Evolutionary conservation across 1,140 invertebrate genomes (phyloP).

Genomic region (Diachasmimorpha longicaudata): DNA sequence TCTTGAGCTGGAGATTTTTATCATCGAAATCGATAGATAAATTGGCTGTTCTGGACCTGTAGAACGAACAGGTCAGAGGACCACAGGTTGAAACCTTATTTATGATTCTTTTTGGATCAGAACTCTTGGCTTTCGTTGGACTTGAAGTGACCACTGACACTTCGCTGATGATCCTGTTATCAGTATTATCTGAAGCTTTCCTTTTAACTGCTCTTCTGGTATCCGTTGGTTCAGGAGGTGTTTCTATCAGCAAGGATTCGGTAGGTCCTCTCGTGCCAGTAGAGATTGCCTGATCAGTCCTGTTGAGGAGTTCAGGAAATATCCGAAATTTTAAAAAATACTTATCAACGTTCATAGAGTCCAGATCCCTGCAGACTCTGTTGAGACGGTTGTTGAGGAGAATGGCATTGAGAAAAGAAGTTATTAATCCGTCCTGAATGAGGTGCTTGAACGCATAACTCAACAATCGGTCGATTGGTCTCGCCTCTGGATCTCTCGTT

Average conservation of each 20-base stretch:
- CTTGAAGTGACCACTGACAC: not conserved
- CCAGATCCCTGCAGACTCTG: constrained; percentile 37
- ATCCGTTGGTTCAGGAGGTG: not conserved
- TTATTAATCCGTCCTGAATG: constrained; percentile 37
- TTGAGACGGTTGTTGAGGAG: constrained; percentile 40
- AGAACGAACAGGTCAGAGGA: not conserved
- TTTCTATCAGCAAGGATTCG: not conserved
- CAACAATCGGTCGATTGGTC: constrained; percentile 25
- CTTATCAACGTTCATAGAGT: constrained; percentile 33
- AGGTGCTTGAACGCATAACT: constrained; percentile 34
- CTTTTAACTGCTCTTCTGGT: constrained; percentile 28
- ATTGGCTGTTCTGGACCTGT: not conserved
- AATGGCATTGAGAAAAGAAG: constrained; percentile 41
- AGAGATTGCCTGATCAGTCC: constrained; percentile 43
- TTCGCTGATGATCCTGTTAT: not conserved
- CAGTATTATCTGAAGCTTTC: not conserved
- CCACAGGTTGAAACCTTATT: not conserved
- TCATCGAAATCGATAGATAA: not conserved
- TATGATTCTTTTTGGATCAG: not conserved
- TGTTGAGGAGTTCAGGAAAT: constrained; percentile 19
- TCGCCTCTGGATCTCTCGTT: not conserved
- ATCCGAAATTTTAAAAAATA: constrained; percentile 19
- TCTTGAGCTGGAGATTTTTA: constrained; percentile 3
- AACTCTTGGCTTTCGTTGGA: not conserved
- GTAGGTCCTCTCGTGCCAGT: constrained; percentile 38